A percentile compares a stretch with the other conserved stretches of the same genome.
phyloP scores from a whole-genome alignment of 2,113 vertebrate species.

The Clarias macrocephalus region DNA sequence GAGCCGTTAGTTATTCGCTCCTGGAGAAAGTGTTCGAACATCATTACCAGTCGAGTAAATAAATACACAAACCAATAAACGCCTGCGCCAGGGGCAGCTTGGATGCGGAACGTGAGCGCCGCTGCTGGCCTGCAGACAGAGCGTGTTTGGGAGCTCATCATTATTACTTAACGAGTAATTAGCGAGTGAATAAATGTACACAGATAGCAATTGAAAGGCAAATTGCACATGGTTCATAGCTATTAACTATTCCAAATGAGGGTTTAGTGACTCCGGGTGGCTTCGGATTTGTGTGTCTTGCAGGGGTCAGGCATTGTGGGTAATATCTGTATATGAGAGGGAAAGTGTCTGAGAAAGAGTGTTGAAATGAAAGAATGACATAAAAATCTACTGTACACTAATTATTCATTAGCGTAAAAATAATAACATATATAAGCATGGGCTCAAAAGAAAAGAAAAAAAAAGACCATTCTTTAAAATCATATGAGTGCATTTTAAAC shows the following conservation, averaged over 20 bases:
- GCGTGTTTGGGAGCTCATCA: neutral
- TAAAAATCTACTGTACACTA: neutral
- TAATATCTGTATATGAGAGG: constrained; percentile 25
- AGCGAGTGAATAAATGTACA: constrained; percentile 14
- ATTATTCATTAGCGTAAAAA: neutral
- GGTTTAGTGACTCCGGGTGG: constrained; percentile 2
- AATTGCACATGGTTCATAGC: constrained; percentile 26
- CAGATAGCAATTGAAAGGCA: constrained; percentile 32
- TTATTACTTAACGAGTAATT: constrained; percentile 39
- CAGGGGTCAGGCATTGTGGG: neutral
- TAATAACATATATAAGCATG: neutral
- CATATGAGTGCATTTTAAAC: too few relatives aligned
- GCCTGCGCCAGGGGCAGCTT: neutral
- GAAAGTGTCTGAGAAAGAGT: neutral
- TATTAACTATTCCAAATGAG: constrained; percentile 30
- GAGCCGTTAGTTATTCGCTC: neutral
- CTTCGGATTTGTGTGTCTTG: neutral
- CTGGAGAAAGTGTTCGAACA: constrained; percentile 23
- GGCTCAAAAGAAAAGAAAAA: neutral
- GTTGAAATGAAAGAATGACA: neutral
- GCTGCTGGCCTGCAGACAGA: constrained; percentile 2
- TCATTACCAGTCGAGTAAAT: constrained; percentile 32
- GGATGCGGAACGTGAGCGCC: constrained; percentile 12
- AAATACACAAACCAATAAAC: constrained; percentile 39
- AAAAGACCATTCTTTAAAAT: too few relatives aligned